Evolutionary conservation across 2,113 vertebrate species (phyloP).

Genomic region (Aegithalos caudatus): DNA sequence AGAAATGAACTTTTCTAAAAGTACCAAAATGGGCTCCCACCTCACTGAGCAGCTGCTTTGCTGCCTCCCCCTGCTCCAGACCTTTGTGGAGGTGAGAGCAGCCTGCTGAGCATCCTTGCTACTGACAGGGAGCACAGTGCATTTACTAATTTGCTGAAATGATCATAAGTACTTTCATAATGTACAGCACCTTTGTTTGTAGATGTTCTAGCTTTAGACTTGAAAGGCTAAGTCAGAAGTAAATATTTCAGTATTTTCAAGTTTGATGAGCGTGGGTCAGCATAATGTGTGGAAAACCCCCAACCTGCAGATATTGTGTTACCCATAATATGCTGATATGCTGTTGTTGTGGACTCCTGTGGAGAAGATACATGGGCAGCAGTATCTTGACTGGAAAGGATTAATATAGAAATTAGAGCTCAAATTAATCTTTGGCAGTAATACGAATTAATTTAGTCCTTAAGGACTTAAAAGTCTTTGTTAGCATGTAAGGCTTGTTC

Average conservation of each 20-base stretch:
- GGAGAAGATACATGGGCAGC: neutral
- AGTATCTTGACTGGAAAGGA: neutral
- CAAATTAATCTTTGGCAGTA: neutral
- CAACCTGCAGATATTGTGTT: neutral
- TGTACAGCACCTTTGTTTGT: neutral
- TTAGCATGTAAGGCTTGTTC: neutral
- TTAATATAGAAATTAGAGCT: neutral
- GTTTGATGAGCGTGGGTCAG: neutral
- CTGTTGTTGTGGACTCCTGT: neutral
- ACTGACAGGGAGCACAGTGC: accelerated
- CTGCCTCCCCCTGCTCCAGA: neutral
- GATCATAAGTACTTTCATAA: neutral
- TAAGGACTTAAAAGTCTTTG: neutral
- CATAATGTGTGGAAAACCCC: neutral
- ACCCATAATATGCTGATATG: neutral
- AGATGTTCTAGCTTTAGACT: neutral
- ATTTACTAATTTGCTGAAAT: neutral
- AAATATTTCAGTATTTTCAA: neutral
- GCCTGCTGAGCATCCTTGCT: neutral
- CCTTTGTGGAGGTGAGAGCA: neutral
- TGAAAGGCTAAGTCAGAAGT: neutral
- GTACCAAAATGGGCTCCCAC: neutral
- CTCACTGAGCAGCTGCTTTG: neutral
- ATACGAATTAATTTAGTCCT: neutral
- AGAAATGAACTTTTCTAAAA: neutral